Conservation (phyloP, 2,797 vertebrate genomes). For the Ambastaia sidthimunki region DNA sequence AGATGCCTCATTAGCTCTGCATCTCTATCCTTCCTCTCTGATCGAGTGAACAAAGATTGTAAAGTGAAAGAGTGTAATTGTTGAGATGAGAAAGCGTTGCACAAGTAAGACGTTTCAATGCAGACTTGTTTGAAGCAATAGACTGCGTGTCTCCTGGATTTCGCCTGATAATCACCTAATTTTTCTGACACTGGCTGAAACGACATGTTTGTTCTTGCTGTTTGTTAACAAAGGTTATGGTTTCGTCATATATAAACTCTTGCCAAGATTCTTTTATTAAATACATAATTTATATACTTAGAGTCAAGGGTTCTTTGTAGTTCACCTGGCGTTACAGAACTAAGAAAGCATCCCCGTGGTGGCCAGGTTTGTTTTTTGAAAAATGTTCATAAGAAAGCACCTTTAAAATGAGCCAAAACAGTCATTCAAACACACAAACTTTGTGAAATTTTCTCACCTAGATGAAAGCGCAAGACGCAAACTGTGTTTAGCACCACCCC, state of each 20-base stretch:
- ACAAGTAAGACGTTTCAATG: neutral
- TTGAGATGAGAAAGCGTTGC: conserved; percentile 32
- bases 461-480: neutral
- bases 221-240: conserved; percentile 17
- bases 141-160: conserved; percentile 26
- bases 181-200: conserved; percentile 14
- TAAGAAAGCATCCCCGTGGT: neutral
- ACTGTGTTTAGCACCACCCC: conserved; percentile 17
- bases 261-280: conserved; percentile 14
- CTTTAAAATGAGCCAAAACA: neutral
- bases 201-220: conserved; percentile 41
- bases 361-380: neutral
- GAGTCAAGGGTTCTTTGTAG: neutral
- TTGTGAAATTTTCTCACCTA: neutral
- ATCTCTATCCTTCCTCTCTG: conserved; percentile 5
- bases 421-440: neutral
- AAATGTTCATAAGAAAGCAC: neutral
- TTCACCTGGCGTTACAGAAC: neutral
- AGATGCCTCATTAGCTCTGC: conserved; percentile 55
- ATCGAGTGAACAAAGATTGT: neutral
- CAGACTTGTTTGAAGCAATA: conserved; percentile 19
- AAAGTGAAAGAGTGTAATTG: conserved; percentile 11
- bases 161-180: conserved; percentile 4
- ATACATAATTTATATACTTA: neutral
- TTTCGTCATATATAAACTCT: neutral